Conservation (phyloP, 2,888 invertebrate species). For the Stomorhina lunata region DNA sequence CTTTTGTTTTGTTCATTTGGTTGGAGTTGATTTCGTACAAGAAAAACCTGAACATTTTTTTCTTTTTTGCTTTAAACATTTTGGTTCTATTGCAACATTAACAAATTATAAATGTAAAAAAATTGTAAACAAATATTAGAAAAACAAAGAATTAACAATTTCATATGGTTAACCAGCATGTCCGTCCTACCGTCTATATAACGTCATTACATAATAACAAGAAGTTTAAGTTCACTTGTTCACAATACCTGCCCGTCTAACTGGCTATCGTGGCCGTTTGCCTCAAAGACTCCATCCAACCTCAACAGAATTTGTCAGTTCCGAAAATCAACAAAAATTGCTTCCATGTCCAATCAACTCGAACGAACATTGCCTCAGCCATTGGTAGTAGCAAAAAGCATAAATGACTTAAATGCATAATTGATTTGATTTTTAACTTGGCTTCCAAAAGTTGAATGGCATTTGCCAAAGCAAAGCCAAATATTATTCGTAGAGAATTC, state of each 20-base stretch:
- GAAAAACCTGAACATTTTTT: constrained; percentile 13
- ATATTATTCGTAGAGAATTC: too few species aligned
- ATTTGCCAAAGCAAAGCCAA: not conserved
- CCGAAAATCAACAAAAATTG: constrained; percentile 8
- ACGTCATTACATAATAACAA: constrained; percentile 49
- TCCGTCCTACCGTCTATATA: too few species aligned
- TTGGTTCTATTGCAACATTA: constrained; percentile 44
- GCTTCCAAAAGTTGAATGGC: constrained; percentile 40
- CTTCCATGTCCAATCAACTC: not conserved
- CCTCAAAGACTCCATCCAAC: not conserved
- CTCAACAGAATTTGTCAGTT: constrained; percentile 5
- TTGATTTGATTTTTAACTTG: constrained; percentile 53
- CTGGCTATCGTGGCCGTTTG: not conserved
- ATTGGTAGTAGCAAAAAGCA: not conserved
- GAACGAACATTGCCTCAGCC: not conserved
- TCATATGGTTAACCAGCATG: constrained; percentile 2
- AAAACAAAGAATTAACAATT: constrained; percentile 15
- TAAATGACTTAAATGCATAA: too few species aligned
- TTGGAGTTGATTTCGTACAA: not conserved
- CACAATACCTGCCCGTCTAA: constrained; percentile 30
- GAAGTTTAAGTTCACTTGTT: constrained; percentile 64
- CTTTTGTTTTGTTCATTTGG: not conserved
- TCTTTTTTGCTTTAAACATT: too few species aligned
- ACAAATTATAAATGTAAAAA: not conserved
- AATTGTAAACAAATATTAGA: not conserved